Conservation (phyloP, 2,797 vertebrate genomes). For the Arctocebus calabarensis region DNA sequence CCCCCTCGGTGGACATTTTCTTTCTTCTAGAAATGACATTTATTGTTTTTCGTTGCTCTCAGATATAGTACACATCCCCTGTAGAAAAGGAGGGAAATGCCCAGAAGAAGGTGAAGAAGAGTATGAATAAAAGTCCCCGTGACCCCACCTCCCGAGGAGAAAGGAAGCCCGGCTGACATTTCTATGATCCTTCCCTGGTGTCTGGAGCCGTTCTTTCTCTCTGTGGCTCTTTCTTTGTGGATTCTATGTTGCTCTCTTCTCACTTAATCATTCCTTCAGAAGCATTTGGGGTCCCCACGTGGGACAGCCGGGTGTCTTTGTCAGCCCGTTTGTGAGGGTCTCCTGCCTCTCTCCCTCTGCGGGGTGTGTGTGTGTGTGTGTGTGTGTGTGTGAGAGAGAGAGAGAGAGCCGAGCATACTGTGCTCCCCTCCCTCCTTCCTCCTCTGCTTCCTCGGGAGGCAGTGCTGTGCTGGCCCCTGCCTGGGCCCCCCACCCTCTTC, state of each 20-base stretch:
- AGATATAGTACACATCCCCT: not conserved
- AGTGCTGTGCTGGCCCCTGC: not conserved
- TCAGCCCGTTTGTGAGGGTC: not conserved
- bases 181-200: not conserved
- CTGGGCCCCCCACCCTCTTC: not conserved
- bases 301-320: not conserved
- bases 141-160: not conserved
- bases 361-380: not conserved
- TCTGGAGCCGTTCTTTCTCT: not conserved
- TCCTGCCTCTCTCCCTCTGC: not conserved
- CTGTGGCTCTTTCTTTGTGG: not conserved
- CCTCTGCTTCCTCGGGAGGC: not conserved
- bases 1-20: not conserved
- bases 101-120: not conserved
- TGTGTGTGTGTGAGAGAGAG: too few relatives aligned
- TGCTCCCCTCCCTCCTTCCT: accelerated
- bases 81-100: not conserved
- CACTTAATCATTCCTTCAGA: not conserved
- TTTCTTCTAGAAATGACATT: slow-evolving; percentile 68
- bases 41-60: slow-evolving; percentile 59
- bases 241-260: not conserved
- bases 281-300: not conserved
- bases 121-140: not conserved
- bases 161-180: not conserved
- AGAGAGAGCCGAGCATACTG: accelerated